Base-by-base conservation (phyloP, 2,888 invertebrate species). In the Brachyptera putata region DNA sequence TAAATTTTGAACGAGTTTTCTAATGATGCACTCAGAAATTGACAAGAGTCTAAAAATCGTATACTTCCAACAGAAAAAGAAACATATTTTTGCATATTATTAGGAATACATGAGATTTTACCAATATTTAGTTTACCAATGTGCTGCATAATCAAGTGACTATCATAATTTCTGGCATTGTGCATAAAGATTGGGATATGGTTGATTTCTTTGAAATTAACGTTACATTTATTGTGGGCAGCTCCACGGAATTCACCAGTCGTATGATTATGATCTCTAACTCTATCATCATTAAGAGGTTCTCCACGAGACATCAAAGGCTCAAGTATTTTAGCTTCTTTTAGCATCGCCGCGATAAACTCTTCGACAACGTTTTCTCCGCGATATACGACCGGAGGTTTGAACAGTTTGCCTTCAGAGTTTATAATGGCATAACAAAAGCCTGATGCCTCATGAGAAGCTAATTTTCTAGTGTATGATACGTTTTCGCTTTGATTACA, bases 1-100 rank as follows among this genome's bases (percentile, higher is more conserved):
- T 34, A 68, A 41, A 61, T 68, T 63, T n/a, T 61, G 64, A 13
- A 68, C 63, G 21, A 71, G 62, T 63, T 66, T 24, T 68, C 69
- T 34, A 71, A 56, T 58, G 66, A 66, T 14, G 66, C 61, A 9
- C 66, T 46, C 68, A 71, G 68, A 61, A 71, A 72, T n/a, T 68
- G 61, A 49, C 67, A 68, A 18, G 68, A 70, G 66, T 68, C 70
- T 56, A 70, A 63, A 61, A 57, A 69, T 24, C 64, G 36, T 36
- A 64, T 56, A 53, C 65, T 49, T 36, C 62, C 64, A 2, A 18
- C n/a, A n/a, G n/a, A n/a, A n/a, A n/a, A n/a, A n/a, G n/a, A n/a
- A n/a, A n/a, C n/a, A n/a, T n/a, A n/a, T n/a, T n/a, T n/a, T n/a
- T n/a, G n/a, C n/a, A n/a, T n/a, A n/a, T n/a, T n/a, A n/a, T n/a